Conservation (phyloP, 1,140 invertebrate genomes). For the Antheraea mylitta region DNA sequence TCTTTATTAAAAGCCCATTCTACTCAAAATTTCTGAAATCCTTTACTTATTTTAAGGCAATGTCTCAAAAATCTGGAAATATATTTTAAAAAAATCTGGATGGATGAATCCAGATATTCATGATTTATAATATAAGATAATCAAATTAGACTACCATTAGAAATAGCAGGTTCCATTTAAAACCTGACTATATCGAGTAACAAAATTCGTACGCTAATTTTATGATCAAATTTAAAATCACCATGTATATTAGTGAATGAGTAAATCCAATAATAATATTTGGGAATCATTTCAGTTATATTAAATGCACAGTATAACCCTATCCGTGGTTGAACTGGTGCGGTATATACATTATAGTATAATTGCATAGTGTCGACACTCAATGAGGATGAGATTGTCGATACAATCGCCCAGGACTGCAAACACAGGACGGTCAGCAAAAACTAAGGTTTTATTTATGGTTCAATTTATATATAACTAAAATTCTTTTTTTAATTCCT, state of each 20-base stretch:
- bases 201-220: neutral
- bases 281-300: neutral
- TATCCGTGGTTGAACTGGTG: neutral
- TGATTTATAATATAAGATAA: neutral
- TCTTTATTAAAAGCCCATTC: no score
- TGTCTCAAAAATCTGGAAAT: no score
- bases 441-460: slow-evolving; percentile 14
- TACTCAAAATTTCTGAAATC: no score
- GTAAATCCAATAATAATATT: neutral
- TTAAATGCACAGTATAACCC: neutral
- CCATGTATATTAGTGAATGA: neutral
- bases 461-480: no score
- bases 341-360: slow-evolving; percentile 4
- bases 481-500: no score
- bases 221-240: neutral
- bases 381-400: slow-evolving; percentile 36
- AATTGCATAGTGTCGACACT: slow-evolving; percentile 29
- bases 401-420: slow-evolving; percentile 44
- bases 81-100: no score
- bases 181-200: neutral
- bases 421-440: slow-evolving; percentile 38
- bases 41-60: no score
- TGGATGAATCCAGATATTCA: no score
- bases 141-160: neutral
- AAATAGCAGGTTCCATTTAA: neutral